Evolutionary conservation across 2,113 vertebrate genomes (phyloP), one percentile per base, ranked within the genome.

Genomic region (Microcebus murinus): DNA sequence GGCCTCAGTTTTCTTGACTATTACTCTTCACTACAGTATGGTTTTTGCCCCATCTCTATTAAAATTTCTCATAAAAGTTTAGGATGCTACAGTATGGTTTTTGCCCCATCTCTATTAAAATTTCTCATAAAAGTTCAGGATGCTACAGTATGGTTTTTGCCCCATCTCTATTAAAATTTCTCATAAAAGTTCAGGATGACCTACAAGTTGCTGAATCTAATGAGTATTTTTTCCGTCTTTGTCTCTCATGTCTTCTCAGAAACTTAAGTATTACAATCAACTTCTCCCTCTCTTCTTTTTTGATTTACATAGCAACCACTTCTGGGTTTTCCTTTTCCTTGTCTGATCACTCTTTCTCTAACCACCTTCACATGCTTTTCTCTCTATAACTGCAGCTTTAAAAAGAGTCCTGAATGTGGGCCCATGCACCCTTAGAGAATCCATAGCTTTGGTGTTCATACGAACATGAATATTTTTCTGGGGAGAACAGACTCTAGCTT

Each of bases 61-160:
- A 63, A 90, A 25, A 91, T 67, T 61, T 76, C 77, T 93, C 74
- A 74, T 52, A 59, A 90, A 92, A 81, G 29, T 13, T 74, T n/a
- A 39, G 23, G 57, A 83, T 85, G 59, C 55, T 86, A n/a, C 1
- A 48, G 25, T 65, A 63, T 50, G 61, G 42, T 3, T 82, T 59
- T 86, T 31, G 42, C 34, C 20, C 6, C 3, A 17, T 87, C 55
- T 76, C n/a, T 74, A 59, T 36, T 50, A 63, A 90, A 25, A 91
- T 67, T 61, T 76, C 77, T 93, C 74, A 74, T 52, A 59, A 90
- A 92, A 81, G 29, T 13, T 74, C 39, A 39, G 23, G 57, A 83
- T 85, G 59, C 55, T 86, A n/a, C 1, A 48, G 25, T 65, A 63
- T 50, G 61, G 42, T 3, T 82, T 59, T 86, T 31, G 42, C 34